Evolutionary conservation across 2,797 vertebrate genomes (phyloP), one percentile per base, ranked within the genome.

Genomic region (Psittacula echo): DNA sequence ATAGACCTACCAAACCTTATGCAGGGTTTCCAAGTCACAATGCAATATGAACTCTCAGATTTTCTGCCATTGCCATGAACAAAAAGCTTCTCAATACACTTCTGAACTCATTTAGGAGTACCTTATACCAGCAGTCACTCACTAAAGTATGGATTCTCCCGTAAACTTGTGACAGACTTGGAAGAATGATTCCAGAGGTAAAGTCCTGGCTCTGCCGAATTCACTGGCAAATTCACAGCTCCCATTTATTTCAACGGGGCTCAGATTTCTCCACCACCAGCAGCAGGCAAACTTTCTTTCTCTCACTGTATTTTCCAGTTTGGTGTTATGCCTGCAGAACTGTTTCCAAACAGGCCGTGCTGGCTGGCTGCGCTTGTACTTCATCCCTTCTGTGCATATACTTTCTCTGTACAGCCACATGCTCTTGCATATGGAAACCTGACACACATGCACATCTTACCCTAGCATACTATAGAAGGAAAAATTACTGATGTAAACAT

Each of bases 401-500:
- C 50, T 30, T 65, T 34, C 32, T 47, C 83, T 30, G 14, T 56
- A 91, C 67, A 74, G 64, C 73, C 54, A 51, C 47, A 37, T 61
- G 42, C 8, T 51, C 48, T 87, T 87, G 50, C 61, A 71, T 12
- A 62, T 71, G 73, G 11, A 85, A 70, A 75, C 82, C 34, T 34
- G 68, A 70, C 30, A 74, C 2, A 61, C 30, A 74, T 11, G 51
- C 37, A 54, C 11, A 29, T 22, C 45, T 78, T 48, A 45, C 5
- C 30, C 62, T 56, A 1, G 1, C 48, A 71, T 39, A 62, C 6
- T 42, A 6, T 0, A 12, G 30, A 80, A 67, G 47, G 54, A 64
- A 78, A 78, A 58, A 82, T 37, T 61, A 78, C 67, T 47, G 24
- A 90, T 81, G 27, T 19, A 77, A 74, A 66, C 77, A 85, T 83